Conservation (phyloP, 2,888 invertebrate species). For the Drosophila colorata region DNA sequence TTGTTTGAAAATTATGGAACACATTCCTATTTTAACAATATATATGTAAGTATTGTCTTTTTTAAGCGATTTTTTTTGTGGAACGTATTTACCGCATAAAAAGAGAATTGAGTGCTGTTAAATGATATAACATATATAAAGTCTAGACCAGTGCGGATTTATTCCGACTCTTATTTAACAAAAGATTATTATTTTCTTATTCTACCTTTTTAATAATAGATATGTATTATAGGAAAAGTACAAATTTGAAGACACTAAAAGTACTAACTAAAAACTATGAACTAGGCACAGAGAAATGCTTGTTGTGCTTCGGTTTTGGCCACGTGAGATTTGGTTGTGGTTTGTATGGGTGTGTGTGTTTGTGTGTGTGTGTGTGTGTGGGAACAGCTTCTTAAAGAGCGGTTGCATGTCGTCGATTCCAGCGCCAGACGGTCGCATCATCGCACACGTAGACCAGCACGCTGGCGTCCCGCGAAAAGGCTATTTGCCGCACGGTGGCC, state of each 20-base stretch:
- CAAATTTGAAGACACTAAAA: background rate
- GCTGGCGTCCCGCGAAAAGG: conserved; percentile 94
- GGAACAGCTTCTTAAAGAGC: conserved; percentile 34
- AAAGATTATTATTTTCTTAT: too few relatives aligned
- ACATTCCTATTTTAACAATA: too few relatives aligned
- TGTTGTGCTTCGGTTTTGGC: conserved; percentile 62
- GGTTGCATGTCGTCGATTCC: conserved; percentile 88
- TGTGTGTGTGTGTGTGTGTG: background rate
- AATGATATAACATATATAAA: background rate
- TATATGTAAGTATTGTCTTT: too few relatives aligned
- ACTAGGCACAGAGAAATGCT: conserved; percentile 51
- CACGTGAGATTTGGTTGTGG: conserved; percentile 74
- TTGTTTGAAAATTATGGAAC: too few relatives aligned
- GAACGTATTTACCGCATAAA: too few relatives aligned
- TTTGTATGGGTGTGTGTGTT: conserved; percentile 5
- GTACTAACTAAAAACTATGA: conserved; percentile 48
- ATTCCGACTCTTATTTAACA: too few relatives aligned
- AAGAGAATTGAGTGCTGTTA: too few relatives aligned
- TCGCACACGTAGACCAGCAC: conserved; percentile 97
- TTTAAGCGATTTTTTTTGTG: too few relatives aligned
- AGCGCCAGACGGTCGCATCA: conserved; percentile 98
- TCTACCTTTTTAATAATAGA: background rate
- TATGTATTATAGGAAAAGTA: background rate
- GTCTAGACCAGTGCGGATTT: too few relatives aligned
- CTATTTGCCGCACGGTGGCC: conserved; percentile 96